Percentiles rank a stretch among this genome's conserved stretches.
These are phyloP conservation scores for Julus scanicus DNA, from an alignment of 2,888 invertebrate genomes.

Conservation along the genomic window DNA sequence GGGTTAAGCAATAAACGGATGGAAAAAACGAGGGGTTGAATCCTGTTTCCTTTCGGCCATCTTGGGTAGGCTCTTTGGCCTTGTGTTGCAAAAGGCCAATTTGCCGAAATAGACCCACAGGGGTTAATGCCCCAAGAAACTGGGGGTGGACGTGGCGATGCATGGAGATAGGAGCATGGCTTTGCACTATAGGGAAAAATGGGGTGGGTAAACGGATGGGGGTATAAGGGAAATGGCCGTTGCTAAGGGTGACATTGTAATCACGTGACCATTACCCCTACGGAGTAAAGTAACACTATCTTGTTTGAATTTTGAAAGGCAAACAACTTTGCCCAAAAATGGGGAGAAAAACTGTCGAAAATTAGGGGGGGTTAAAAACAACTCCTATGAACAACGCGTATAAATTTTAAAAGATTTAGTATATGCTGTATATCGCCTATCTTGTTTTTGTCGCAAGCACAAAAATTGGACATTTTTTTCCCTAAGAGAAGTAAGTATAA, in stretches of 20 bases:
- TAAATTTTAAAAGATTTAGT: conserved; percentile 19
- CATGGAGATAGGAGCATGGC: not conserved
- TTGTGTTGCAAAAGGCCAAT: conserved; percentile 38
- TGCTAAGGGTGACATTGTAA: conserved; percentile 25
- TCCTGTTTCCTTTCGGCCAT: conserved; percentile 43
- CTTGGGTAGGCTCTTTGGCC: conserved; percentile 6
- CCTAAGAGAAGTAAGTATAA: not conserved
- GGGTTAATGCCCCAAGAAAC: conserved; percentile 40
- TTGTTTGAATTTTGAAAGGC: conserved; percentile 42
- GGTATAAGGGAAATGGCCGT: conserved; percentile 16
- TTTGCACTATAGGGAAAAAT: not conserved
- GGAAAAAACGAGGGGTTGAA: conserved; percentile 23
- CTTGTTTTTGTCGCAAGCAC: conserved; percentile 7
- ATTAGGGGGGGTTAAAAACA: conserved; percentile 40
- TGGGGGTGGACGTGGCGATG: conserved; percentile 30
- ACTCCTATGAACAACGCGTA: not conserved
- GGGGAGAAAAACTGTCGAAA: conserved; percentile 39
- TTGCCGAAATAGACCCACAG: conserved; percentile 18
- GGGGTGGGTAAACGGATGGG: conserved; percentile 31
- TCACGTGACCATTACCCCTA: conserved; percentile 47
- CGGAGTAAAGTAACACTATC: conserved; percentile 37
- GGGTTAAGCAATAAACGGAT: conserved; percentile 25
- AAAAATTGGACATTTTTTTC: not conserved
- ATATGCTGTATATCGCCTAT: conserved; percentile 1
- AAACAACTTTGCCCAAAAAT: conserved; percentile 41